Base-by-base conservation (phyloP, 2,113 vertebrate genomes). In the Meles meles region DNA sequence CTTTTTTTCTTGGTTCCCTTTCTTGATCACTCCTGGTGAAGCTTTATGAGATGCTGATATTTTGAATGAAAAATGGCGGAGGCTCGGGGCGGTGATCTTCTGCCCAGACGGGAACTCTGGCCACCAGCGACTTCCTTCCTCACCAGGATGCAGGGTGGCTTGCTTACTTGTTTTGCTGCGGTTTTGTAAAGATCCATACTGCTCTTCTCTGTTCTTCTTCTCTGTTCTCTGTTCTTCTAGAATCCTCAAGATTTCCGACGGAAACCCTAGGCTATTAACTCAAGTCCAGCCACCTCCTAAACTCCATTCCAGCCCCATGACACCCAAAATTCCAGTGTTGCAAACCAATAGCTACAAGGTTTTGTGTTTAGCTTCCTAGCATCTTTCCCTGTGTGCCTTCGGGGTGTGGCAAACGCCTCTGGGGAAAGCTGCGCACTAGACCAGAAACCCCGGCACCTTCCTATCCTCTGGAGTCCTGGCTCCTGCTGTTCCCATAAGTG, bases 41-140 rank as follows among this genome's bases (percentile, higher is more conserved):
- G 20, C 25, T 31, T 8, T 6, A 31, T 1, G 52, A 47, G 77
- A 29, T 7, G 0, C 29, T 23, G n/a, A 3, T 27, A 2, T 61
- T 49, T 6, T 15, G 23, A 1, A 4, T 17, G 25, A 57, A 17
- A 63, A 37, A 5, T 3, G 17, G 1, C 0, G 1, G 47, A 20
- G 49, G 25, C 20, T 34, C 6, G 18, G 34, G 12, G 13, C 0
- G 0, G 2, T 47, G 81, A 27, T 10, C n/a, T n/a, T 5, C 23
- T 13, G 37, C 21, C 76, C 47, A 18, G 1, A 77, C 2, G 0
- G 25, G 25, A 27, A 7, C 1, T 13, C 42, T 29, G 10, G 3
- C 1, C 0, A 0, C 0, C 15, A 8, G 37, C 12, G 17, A 39
- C 25, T 2, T 71, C 72, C 2, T 29, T 3, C 8, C 2, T 2